phyloP scores from a whole-genome alignment of 2,888 invertebrate genomes.

The Fragum fragum region DNA sequence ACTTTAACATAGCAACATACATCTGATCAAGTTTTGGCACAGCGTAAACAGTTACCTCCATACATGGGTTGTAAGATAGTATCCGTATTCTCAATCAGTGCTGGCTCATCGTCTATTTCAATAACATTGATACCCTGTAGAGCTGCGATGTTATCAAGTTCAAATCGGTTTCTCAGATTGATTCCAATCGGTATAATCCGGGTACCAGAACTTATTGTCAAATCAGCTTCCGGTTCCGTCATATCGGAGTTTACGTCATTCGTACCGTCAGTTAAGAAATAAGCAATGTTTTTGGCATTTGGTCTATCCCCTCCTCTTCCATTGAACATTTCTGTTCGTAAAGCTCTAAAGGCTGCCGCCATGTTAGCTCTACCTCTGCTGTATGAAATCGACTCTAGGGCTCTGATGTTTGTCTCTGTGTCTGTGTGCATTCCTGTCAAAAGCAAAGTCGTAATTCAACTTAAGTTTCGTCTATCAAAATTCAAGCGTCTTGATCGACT shows the following conservation, averaged over 20 bases:
- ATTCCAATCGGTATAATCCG: constrained; percentile 82
- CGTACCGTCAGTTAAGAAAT: constrained; percentile 83
- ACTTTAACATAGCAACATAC: too few species aligned
- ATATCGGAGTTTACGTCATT: constrained; percentile 78
- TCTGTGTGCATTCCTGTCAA: constrained; percentile 65
- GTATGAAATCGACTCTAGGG: constrained; percentile 75
- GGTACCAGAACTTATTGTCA: constrained; percentile 80
- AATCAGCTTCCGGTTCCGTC: constrained; percentile 80
- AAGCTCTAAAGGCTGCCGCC: constrained; percentile 79
- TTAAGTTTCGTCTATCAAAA: too few species aligned
- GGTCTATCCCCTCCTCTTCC: constrained; percentile 78
- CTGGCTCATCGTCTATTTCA: constrained; percentile 72
- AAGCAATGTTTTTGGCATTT: constrained; percentile 79
- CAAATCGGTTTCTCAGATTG: constrained; percentile 74
- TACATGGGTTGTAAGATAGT: constrained; percentile 65
- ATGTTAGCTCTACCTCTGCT: constrained; percentile 82
- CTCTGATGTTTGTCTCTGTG: constrained; percentile 75
- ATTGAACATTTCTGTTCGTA: constrained; percentile 78
- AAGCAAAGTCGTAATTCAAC: too few species aligned
- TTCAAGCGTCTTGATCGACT: too few species aligned
- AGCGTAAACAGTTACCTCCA: constrained; percentile 67
- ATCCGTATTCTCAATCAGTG: constrained; percentile 63
- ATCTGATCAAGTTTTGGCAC: too few species aligned
- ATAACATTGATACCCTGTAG: constrained; percentile 74
- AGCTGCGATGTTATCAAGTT: constrained; percentile 79